A percentile compares a stretch with the other conserved stretches of the same genome.
Evolutionary conservation across 2,797 vertebrate genomes (phyloP).

Genomic region (Crypturellus tataupa): DNA sequence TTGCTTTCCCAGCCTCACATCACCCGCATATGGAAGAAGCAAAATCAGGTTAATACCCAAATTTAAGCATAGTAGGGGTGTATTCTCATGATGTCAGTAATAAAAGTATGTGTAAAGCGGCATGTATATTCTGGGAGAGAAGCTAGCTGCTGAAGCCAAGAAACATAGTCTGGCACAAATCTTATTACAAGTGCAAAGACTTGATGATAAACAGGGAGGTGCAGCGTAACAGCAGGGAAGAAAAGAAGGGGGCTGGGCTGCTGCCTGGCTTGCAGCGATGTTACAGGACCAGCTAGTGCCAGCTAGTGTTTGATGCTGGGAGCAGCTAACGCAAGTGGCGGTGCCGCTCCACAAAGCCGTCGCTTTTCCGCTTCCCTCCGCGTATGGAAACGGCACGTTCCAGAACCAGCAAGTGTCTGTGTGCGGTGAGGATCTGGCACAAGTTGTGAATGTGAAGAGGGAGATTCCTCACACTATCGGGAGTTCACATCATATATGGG

Average conservation of each 20-base stretch:
- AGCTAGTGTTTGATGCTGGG: conserved; percentile 55
- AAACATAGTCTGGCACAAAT: conserved; percentile 82
- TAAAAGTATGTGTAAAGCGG: conserved; percentile 79
- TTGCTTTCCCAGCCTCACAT: conserved; percentile 78
- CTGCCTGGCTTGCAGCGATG: conserved; percentile 10
- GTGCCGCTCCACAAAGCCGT: not conserved
- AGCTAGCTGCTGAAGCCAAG: conserved; percentile 79
- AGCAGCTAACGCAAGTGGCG: conserved; percentile 26
- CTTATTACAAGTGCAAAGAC: conserved; percentile 76
- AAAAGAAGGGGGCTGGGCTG: not conserved
- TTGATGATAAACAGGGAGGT: conserved; percentile 76
- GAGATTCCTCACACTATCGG: conserved; percentile 44
- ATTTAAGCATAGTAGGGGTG: conserved; percentile 78
- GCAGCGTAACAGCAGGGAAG: conserved; percentile 55
- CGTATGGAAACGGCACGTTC: not conserved
- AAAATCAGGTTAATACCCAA: conserved; percentile 76
- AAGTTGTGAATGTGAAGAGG: not conserved
- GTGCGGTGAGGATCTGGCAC: conserved; percentile 23
- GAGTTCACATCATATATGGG: conserved; percentile 61
- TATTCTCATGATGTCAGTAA: conserved; percentile 85
- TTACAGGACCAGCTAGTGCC: conserved; percentile 12
- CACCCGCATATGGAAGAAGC: conserved; percentile 74
- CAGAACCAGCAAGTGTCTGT: conserved; percentile 20
- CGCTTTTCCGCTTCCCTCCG: conserved; percentile 33
- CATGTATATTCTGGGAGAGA: conserved; percentile 81